Evolutionary conservation across 2,888 invertebrate genomes (phyloP).

Genomic region (Acronicta alni): DNA sequence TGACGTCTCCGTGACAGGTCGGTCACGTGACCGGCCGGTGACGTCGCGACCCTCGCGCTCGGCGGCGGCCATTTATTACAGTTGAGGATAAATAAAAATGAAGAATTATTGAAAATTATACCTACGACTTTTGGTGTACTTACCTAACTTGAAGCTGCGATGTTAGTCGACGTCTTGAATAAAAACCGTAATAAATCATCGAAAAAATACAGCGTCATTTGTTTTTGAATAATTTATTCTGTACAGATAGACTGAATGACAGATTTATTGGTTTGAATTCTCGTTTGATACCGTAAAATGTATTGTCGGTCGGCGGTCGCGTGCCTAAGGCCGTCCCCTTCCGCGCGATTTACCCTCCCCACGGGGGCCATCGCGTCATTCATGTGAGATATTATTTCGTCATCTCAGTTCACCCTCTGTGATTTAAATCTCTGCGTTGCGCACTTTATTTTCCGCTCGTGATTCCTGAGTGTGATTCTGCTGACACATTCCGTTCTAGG

Average conservation of each 20-base stretch:
- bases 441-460: conserved; percentile 74
- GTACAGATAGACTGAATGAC: conserved; percentile 37
- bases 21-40: conserved; percentile 65
- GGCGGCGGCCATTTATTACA: conserved; percentile 36
- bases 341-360: conserved; percentile 70
- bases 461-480: conserved; percentile 38
- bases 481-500: conserved; percentile 45
- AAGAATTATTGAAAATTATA: conserved; percentile 3
- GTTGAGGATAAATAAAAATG: conserved; percentile 23
- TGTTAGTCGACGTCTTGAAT: conserved; percentile 5
- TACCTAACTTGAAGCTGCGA: conserved; percentile 8
- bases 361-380: conserved; percentile 70
- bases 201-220: conserved; percentile 33
- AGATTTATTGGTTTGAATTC: conserved; percentile 56
- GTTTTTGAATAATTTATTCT: conserved; percentile 33
- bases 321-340: conserved; percentile 64
- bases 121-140: conserved; percentile 13
- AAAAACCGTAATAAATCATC: conserved; percentile 25
- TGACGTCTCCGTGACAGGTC: conserved; percentile 60
- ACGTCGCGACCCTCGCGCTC: conserved; percentile 39
- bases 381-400: conserved; percentile 76
- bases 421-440: conserved; percentile 74
- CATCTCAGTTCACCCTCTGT: conserved; percentile 68
- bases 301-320: conserved; percentile 56
- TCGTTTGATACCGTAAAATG: conserved; percentile 56